A percentile compares a stretch with the other conserved stretches of the same genome.
These are phyloP conservation scores for Nibea coibor DNA, from an alignment of 2,113 vertebrate species.

Conservation along the genomic window DNA sequence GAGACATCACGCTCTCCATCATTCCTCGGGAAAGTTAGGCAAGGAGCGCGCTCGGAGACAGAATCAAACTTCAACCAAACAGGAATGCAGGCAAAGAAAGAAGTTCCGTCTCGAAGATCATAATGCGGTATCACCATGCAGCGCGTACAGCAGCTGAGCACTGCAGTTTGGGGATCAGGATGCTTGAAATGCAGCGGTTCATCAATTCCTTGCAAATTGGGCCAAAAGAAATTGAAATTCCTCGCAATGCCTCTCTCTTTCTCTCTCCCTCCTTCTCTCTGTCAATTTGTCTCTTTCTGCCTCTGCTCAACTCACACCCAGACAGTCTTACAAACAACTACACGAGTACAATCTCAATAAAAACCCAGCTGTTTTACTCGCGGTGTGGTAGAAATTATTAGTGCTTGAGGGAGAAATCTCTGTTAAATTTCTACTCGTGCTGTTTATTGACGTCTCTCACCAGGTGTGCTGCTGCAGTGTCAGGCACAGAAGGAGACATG, in stretches of 20 bases:
- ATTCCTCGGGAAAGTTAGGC: constrained; percentile 31
- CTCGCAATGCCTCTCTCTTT: constrained; percentile 23
- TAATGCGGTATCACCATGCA: constrained; percentile 59
- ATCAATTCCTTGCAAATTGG: constrained; percentile 76
- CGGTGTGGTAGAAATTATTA: constrained; percentile 19
- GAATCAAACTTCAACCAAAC: constrained; percentile 41
- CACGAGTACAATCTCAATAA: constrained; percentile 24
- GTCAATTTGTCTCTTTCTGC: constrained; percentile 46
- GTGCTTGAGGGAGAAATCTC: constrained; percentile 23
- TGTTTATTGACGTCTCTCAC: constrained; percentile 39
- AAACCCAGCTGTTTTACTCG: constrained; percentile 29
- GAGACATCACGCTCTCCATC: constrained; percentile 38
- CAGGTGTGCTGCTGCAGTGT: constrained; percentile 42
- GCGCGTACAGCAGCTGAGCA: constrained; percentile 62
- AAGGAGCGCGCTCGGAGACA: constrained; percentile 22
- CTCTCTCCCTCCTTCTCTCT: not conserved
- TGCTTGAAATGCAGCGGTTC: constrained; percentile 65
- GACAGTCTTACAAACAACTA: constrained; percentile 44
- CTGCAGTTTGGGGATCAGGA: constrained; percentile 72
- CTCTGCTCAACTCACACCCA: constrained; percentile 23
- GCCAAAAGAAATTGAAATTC: constrained; percentile 78
- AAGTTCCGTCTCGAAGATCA: constrained; percentile 44
- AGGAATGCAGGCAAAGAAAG: constrained; percentile 33
- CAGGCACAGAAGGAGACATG: constrained; percentile 9
- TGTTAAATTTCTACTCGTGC: constrained; percentile 38